Evolutionary conservation across 2,113 vertebrate genomes (phyloP), one percentile per base, ranked within the genome.

Genomic region (Dipodomys merriami): DNA sequence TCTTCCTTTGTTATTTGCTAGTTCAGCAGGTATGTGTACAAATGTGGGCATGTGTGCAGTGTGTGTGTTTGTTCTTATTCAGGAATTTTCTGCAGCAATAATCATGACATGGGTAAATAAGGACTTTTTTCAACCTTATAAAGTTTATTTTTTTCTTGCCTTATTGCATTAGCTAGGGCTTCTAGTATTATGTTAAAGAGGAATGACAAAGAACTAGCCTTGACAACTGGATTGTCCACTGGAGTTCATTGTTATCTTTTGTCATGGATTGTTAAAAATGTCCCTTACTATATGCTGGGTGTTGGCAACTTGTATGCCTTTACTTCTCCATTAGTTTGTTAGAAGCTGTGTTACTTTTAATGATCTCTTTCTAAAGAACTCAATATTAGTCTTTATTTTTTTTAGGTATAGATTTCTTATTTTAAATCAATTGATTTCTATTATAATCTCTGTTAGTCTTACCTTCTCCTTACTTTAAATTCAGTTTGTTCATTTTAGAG

Each of bases 241-340:
- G 20, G 0, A 1, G 60, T 23, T 5, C 25, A 74, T 83, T 16
- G 22, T 8, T 6, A 5, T 1, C 29, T 29, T 27, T 57, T n/a
- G 4, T 30, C 2, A 1, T 0, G 13, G 5, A 22, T 23, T 23
- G 16, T 5, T 2, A 4, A 29, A n/a, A 25, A 53, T 4, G 2
- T 0, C 0, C 6, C 29, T n/a, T 72, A 20, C n/a, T 72, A 74
- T 6, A 0, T 44, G 69, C 64, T 65, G 5, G 6, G 33, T 23
- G 6, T 15, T 57, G 2, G 11, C 6, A 25, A 49, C 23, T 25
- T 5, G 5, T 27, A 68, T 49, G 0, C 35, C 44, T 44, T 79
- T 19, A 12, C 44, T 62, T 71, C 76, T 74, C 49, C 6, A 1
- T 64, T 64, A 30, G 39, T 18, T 4, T 35, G 19, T 25, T 44